Evolutionary conservation across 2,113 vertebrate genomes (phyloP).

Genomic region (Macrotus californicus): DNA sequence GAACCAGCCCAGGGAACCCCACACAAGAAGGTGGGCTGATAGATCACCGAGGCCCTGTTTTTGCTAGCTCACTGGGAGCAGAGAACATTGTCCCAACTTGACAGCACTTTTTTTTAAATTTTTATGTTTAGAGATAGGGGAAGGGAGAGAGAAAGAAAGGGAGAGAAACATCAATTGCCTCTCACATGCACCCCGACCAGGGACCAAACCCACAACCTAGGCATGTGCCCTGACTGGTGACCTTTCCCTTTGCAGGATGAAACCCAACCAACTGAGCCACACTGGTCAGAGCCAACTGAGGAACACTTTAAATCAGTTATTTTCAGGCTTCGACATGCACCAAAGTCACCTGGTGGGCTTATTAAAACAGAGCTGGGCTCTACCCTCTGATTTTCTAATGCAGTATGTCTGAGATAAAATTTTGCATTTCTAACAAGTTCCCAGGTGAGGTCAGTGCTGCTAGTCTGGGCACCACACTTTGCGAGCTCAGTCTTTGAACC

Average conservation of each 20-base stretch:
- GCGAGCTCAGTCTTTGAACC: neutral
- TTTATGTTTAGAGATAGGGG: too few relatives aligned
- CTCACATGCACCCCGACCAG: too few relatives aligned
- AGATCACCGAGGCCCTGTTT: neutral
- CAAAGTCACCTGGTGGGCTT: neutral
- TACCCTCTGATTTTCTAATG: neutral
- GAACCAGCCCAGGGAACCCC: neutral
- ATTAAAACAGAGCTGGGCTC: slow-evolving; percentile 7
- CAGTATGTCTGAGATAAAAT: neutral
- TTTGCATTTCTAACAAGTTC: neutral
- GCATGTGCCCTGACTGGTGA: too few relatives aligned
- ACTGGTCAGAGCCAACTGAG: neutral
- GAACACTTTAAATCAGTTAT: neutral
- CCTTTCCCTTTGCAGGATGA: too few relatives aligned
- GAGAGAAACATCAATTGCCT: too few relatives aligned
- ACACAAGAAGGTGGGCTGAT: neutral
- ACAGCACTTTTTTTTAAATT: neutral
- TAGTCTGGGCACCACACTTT: neutral
- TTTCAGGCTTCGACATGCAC: neutral
- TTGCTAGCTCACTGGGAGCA: neutral
- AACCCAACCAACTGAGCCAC: too few relatives aligned
- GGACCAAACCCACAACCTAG: too few relatives aligned
- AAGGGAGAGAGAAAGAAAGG: too few relatives aligned
- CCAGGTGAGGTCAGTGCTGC: neutral
- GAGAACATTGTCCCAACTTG: neutral